phyloP scores from a whole-genome alignment of 2,888 invertebrate species.

The Pheosia gnoma region DNA sequence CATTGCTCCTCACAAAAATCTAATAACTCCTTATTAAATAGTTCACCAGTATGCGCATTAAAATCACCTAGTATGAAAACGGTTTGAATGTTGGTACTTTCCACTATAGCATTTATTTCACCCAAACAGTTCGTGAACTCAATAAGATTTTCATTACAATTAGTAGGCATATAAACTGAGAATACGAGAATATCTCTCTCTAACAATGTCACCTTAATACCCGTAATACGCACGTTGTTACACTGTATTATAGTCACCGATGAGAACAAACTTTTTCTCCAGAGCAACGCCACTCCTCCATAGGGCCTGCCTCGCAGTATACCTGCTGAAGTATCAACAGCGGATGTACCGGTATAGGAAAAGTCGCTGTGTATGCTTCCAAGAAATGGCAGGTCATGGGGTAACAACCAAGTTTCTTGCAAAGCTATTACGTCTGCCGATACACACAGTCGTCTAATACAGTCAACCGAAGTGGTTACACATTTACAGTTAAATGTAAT shows the following conservation, averaged over 20 bases:
- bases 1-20: slow-evolving; percentile 6
- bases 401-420: background rate
- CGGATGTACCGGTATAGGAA: background rate
- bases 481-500: background rate
- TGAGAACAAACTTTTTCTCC: background rate
- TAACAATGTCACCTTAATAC: no score
- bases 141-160: no score
- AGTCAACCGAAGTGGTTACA: background rate
- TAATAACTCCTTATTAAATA: slow-evolving; percentile 2
- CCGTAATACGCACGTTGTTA: background rate
- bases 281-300: background rate
- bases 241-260: background rate
- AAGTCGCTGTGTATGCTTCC: background rate
- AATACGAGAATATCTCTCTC: no score
- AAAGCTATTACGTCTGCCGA: background rate
- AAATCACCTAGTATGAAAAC: slow-evolving; percentile 11
- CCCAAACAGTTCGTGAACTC: no score
- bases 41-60: slow-evolving; percentile 7
- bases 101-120: background rate
- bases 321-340: background rate
- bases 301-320: background rate
- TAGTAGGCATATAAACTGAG: no score
- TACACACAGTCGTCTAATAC: background rate
- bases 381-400: background rate
- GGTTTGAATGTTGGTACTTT: background rate